phyloP scores from a whole-genome alignment of 1,140 invertebrate species.

The Drosophila sturtevanti region DNA sequence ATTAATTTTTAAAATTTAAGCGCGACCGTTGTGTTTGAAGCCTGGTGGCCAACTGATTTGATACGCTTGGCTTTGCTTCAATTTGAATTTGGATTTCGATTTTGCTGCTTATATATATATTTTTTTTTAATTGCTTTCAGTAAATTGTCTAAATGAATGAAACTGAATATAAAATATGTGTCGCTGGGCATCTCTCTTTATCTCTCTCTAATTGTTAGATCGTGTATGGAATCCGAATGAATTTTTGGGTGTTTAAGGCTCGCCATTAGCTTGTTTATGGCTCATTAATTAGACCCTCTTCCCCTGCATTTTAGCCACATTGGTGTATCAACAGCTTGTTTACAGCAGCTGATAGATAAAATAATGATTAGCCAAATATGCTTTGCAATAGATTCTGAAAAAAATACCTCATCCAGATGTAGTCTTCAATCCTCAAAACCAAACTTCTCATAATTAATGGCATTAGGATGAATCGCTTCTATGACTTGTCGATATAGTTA shows the following conservation, averaged over 20 bases:
- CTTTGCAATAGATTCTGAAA: constrained; percentile 13
- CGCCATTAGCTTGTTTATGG: constrained; percentile 26
- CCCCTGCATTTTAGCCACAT: background rate
- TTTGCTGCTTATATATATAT: constrained; percentile 26
- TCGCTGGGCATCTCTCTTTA: background rate
- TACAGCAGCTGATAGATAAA: background rate
- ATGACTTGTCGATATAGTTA: too few species aligned
- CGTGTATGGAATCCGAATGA: constrained; percentile 47
- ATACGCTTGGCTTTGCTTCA: background rate
- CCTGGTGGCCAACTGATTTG: constrained; percentile 49
- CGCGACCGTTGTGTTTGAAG: constrained; percentile 49
- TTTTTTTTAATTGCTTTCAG: constrained; percentile 12
- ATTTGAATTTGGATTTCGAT: constrained; percentile 1
- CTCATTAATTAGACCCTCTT: constrained; percentile 6
- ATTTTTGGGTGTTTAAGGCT: constrained; percentile 1
- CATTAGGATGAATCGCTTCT: too few species aligned
- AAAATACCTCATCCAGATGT: background rate
- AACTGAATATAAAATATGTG: constrained; percentile 52
- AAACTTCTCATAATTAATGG: too few species aligned
- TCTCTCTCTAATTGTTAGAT: constrained; percentile 54
- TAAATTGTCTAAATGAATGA: constrained; percentile 23
- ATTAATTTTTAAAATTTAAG: constrained; percentile 19
- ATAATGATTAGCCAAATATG: background rate
- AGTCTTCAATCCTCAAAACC: too few species aligned
- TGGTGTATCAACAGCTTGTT: background rate